Evolutionary conservation across 2,113 vertebrate species (phyloP), one percentile per base, ranked within the genome.

Genomic region (Monopterus albus): DNA sequence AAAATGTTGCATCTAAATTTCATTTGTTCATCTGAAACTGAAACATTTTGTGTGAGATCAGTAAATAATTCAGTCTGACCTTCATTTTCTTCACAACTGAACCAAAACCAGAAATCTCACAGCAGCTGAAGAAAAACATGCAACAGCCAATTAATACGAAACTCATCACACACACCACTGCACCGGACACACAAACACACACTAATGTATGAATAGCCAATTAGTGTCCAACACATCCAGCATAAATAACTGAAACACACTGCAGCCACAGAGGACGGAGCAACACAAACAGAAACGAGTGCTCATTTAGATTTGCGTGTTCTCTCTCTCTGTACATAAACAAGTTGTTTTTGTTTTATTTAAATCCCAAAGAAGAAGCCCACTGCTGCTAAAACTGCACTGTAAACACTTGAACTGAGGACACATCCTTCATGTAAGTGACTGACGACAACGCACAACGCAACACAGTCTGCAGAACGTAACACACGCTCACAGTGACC

Each of bases 141-240:
- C 2, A 66, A 67, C 63, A 62, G 79, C 78, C 72, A 79, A 46
- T 79, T 74, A 74, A 68, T 33, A 52, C 18, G 2, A 76, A 63
- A 57, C 71, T 20, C 81, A 82, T 82, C 84, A 31, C 77, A 81
- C 80, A 80, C 76, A 45, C 57, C 53, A 6, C 76, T 69, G 63
- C 67, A 75, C 80, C 13, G 45, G n/a, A 56, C 64, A 12, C 36
- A 43, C 64, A 39, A n/a, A 26, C 38, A 25, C 67, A 76, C 62
- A 55, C 43, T 74, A 67, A 75, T 74, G 65, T 63, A 81, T 86
- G 77, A 86, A 81, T 78, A 75, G 65, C 70, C 77, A 83, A 86
- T 86, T 69, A 83, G 74, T 45, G 59, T 13, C 61, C 38, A 36
- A 56, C 66, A 64, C 56, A 75, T 61, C 39, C 9, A 7, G 40